Conservation (phyloP, 2,888 invertebrate species). For the Allophyes oxyacanthae region DNA sequence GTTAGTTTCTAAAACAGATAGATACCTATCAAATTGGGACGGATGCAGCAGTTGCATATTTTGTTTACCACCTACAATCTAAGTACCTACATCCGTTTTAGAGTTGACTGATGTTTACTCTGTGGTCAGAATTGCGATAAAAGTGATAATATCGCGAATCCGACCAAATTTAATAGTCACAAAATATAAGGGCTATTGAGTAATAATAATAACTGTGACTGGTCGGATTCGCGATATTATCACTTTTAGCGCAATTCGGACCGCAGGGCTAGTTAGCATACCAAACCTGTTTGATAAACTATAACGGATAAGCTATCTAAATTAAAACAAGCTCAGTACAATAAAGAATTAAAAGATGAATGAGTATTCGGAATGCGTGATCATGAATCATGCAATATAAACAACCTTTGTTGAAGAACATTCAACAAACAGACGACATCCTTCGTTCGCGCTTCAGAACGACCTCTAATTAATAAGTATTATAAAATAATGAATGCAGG, state of each 20-base stretch:
- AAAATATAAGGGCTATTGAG: too few relatives aligned
- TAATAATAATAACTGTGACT: too few relatives aligned
- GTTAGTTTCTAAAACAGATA: too few relatives aligned
- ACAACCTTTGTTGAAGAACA: slow-evolving; percentile 47
- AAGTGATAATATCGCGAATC: too few relatives aligned
- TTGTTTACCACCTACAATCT: slow-evolving; percentile 34
- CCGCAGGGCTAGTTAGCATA: too few relatives aligned
- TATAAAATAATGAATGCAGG: slow-evolving; percentile 27
- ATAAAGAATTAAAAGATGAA: slow-evolving; percentile 49
- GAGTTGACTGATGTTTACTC: slow-evolving; percentile 22
- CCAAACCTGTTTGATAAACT: slow-evolving; percentile 11
- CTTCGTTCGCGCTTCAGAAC: slow-evolving; percentile 25
- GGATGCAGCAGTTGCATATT: slow-evolving; percentile 31
- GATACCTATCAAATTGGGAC: slow-evolving; percentile 24
- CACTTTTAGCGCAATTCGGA: too few relatives aligned
- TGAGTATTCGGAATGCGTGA: slow-evolving; percentile 43
- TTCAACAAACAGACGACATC: slow-evolving; percentile 43
- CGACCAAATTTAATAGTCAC: too few relatives aligned
- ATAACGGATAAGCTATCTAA: slow-evolving; percentile 5
- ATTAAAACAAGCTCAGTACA: slow-evolving; percentile 4
- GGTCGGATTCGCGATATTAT: too few relatives aligned
- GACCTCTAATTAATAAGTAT: slow-evolving; percentile 28
- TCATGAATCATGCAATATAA: slow-evolving; percentile 54
- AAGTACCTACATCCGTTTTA: slow-evolving; percentile 46
- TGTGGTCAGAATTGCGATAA: too few relatives aligned